A percentile compares a stretch with the other conserved stretches of the same genome.
phyloP scores from a whole-genome alignment of 1,140 invertebrate species.

The Nymphalis io region DNA sequence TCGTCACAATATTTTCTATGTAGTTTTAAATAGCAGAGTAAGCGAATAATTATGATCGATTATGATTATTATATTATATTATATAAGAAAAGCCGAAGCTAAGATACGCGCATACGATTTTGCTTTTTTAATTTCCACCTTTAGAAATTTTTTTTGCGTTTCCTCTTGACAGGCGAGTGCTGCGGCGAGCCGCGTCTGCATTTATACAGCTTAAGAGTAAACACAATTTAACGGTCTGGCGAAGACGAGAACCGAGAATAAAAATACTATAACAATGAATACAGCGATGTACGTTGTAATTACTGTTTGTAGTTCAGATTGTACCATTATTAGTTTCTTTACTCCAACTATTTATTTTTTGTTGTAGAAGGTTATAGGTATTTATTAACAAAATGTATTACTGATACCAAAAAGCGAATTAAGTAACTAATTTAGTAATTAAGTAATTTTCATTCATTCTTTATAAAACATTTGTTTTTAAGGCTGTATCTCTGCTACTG shows the following conservation, averaged over 20 bases:
- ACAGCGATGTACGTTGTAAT: neutral
- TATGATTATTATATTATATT: no score
- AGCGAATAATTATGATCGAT: no score
- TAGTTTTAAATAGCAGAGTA: no score
- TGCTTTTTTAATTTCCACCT: neutral
- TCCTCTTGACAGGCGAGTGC: neutral
- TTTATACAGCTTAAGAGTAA: slow-evolving; percentile 23
- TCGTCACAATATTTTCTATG: no score
- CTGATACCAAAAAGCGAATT: no score
- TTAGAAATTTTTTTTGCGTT: neutral
- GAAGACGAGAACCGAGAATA: slow-evolving; percentile 18
- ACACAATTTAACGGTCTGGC: slow-evolving; percentile 29
- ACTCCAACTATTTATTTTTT: neutral
- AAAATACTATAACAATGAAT: slow-evolving; percentile 17
- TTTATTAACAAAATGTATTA: no score
- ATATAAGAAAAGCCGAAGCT: neutral
- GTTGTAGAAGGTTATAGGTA: no score
- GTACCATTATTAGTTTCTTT: neutral
- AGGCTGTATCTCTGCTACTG: no score
- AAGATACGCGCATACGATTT: neutral
- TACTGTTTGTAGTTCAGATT: slow-evolving; percentile 8
- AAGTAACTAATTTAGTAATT: no score
- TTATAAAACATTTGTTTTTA: no score
- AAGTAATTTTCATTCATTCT: no score
- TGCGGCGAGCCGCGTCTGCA: slow-evolving; percentile 17